Percentiles rank a stretch among this genome's conserved stretches.
phyloP scores from a whole-genome alignment of 2,888 invertebrate species.

The Eurytoma adleriae region DNA sequence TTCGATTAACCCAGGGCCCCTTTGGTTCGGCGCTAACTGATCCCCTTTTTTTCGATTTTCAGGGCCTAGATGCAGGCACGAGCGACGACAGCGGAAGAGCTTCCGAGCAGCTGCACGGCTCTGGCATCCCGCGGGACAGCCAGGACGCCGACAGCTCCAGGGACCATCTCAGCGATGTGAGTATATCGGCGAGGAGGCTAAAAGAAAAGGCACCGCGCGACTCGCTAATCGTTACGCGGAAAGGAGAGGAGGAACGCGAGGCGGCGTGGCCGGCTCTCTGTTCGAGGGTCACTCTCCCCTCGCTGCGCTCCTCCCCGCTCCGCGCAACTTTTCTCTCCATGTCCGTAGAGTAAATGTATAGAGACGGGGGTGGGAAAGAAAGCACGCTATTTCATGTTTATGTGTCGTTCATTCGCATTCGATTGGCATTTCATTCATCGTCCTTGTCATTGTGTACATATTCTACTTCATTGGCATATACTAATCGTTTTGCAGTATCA shows the following conservation, averaged over 20 bases:
- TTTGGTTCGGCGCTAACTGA: background rate
- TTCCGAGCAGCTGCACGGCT: constrained; percentile 87
- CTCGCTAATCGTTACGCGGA: too few relatives aligned
- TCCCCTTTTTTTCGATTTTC: constrained; percentile 59
- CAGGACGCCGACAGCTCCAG: constrained; percentile 89
- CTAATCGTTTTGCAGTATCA: background rate
- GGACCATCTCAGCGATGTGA: constrained; percentile 91
- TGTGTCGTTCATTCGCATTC: background rate
- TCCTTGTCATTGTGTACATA: background rate
- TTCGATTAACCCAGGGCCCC: background rate
- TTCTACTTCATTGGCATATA: background rate
- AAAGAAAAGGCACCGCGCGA: too few relatives aligned
- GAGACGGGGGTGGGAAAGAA: too few relatives aligned
- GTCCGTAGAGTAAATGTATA: too few relatives aligned
- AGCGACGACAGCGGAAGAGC: constrained; percentile 91
- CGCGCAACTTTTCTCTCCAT: too few relatives aligned
- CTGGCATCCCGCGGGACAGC: constrained; percentile 77
- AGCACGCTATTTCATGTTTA: background rate
- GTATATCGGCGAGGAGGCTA: constrained; percentile 69
- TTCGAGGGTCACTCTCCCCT: too few relatives aligned
- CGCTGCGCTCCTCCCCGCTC: too few relatives aligned
- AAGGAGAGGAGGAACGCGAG: too few relatives aligned
- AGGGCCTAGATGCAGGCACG: constrained; percentile 89
- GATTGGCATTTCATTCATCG: constrained; percentile 13
- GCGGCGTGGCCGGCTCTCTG: too few relatives aligned